These are phyloP conservation scores for Blastobasis lacticolella DNA, from an alignment of 2,888 invertebrate genomes.

Conservation along the genomic window DNA sequence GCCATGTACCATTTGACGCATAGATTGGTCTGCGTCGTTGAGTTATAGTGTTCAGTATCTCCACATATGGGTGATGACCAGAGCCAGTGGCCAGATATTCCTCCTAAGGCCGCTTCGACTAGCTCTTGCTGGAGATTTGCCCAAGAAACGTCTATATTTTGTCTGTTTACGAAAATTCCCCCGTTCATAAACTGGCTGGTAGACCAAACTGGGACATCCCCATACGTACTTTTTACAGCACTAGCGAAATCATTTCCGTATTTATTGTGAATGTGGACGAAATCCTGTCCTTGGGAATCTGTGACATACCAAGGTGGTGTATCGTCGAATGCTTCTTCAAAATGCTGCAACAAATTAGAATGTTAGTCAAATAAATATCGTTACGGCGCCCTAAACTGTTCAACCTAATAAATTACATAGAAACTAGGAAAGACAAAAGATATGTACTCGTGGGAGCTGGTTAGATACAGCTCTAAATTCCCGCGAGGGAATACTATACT, in stretches of 20 bases:
- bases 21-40: constrained; percentile 47
- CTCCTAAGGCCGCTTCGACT: constrained; percentile 60
- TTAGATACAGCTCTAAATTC: too few relatives aligned
- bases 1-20: constrained; percentile 82
- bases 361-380: too few relatives aligned
- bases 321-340: constrained; percentile 53
- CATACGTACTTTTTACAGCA: constrained; percentile 31
- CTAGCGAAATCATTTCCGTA: constrained; percentile 70
- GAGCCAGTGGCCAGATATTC: constrained; percentile 62
- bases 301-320: constrained; percentile 70
- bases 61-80: constrained; percentile 75
- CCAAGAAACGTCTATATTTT: constrained; percentile 76
- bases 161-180: constrained; percentile 46
- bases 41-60: constrained; percentile 56
- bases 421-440: too few relatives aligned
- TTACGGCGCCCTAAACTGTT: too few relatives aligned
- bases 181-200: constrained; percentile 49
- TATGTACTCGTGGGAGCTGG: too few relatives aligned
- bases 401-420: too few relatives aligned
- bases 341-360: constrained; percentile 30
- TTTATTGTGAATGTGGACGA: constrained; percentile 67
- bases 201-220: constrained; percentile 29
- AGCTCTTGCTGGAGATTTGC: constrained; percentile 67
- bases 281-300: constrained; percentile 27
- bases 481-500: too few relatives aligned